Percentiles rank a stretch among this genome's conserved stretches.
phyloP scores from a whole-genome alignment of 1,140 invertebrate species.

The Stegodyphus mimosarum region DNA sequence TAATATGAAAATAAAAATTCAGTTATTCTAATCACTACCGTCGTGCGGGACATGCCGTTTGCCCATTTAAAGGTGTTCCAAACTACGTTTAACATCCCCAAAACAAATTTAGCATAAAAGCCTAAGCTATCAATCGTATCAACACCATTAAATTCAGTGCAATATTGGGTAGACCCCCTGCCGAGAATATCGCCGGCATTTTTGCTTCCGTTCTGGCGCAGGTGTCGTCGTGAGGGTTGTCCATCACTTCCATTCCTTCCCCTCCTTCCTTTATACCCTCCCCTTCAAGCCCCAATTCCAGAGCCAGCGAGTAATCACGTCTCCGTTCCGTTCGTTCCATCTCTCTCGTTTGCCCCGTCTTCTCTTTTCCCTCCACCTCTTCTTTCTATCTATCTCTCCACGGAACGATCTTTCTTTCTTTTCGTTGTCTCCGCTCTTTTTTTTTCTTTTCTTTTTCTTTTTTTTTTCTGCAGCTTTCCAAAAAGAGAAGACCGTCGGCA shows the following conservation, averaged over 20 bases:
- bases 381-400: not conserved
- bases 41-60: too few species aligned
- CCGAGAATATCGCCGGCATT: constrained; percentile 26
- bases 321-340: not conserved
- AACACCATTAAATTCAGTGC: not conserved
- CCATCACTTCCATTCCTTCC: constrained; percentile 37
- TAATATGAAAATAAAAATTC: too few species aligned
- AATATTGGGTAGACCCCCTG: not conserved
- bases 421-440: not conserved
- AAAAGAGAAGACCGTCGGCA: constrained; percentile 16
- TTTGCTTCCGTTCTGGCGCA: constrained; percentile 58
- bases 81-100: too few species aligned
- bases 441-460: not conserved
- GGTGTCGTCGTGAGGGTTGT: constrained; percentile 57
- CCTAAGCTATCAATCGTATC: too few species aligned
- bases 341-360: not conserved
- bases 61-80: too few species aligned
- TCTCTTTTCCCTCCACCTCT: not conserved
- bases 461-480: not conserved
- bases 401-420: not conserved
- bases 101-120: too few species aligned
- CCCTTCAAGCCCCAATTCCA: not conserved
- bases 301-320: not conserved
- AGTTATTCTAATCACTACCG: too few species aligned
- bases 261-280: too few species aligned